These are phyloP conservation scores for Bungarus multicinctus DNA, from an alignment of 2,113 vertebrate species.

Conservation along the genomic window DNA sequence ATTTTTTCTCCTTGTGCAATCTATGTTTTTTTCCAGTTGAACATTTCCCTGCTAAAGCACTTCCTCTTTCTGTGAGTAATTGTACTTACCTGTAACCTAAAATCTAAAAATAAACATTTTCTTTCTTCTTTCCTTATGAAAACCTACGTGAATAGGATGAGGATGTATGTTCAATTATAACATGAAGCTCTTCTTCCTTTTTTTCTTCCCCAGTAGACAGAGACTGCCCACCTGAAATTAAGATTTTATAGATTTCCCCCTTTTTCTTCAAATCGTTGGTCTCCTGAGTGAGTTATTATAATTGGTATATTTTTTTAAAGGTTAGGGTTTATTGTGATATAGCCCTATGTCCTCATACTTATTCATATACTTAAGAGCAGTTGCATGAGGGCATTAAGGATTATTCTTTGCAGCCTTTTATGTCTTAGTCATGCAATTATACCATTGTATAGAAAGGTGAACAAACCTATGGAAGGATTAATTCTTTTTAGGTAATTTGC, in stretches of 20 bases:
- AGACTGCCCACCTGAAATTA: background rate
- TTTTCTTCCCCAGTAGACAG: background rate
- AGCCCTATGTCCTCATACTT: background rate
- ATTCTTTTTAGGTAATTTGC: background rate
- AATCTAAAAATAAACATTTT: background rate
- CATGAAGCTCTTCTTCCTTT: background rate
- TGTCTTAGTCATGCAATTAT: background rate
- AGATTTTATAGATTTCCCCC: background rate
- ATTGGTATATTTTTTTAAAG: background rate
- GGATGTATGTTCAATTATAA: background rate
- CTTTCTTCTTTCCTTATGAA: background rate
- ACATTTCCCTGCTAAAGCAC: background rate
- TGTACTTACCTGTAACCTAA: background rate
- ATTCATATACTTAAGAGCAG: background rate
- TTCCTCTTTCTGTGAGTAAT: background rate
- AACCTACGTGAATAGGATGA: background rate
- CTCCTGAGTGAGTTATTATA: background rate
- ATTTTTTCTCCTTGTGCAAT: background rate
- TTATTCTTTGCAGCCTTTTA: background rate
- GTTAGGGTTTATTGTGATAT: background rate
- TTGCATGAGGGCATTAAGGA: background rate
- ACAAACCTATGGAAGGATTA: background rate
- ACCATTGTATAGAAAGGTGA: background rate
- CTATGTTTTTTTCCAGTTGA: background rate
- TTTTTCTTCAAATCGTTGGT: background rate